A percentile compares a stretch with the other conserved stretches of the same genome.
phyloP scores from a whole-genome alignment of 2,113 vertebrate species.

The Rattus norvegicus region DNA sequence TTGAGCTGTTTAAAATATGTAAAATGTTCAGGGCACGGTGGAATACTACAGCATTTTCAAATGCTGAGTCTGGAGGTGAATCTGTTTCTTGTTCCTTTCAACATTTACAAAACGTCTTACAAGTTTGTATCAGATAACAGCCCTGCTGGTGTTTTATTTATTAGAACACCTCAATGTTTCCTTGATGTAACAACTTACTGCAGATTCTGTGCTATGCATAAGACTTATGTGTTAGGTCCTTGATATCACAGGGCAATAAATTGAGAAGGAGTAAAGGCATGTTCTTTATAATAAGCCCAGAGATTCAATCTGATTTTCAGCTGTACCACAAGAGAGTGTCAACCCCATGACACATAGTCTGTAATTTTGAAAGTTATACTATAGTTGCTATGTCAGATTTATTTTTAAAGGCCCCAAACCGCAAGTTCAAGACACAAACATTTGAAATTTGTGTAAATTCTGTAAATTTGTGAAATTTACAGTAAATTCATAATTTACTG shows the following conservation, averaged over 20 bases:
- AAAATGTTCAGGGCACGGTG: neutral
- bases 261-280: neutral
- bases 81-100: neutral
- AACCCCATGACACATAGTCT: neutral
- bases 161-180: neutral
- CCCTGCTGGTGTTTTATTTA: neutral
- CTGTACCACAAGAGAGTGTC: neutral
- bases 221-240: neutral
- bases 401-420: slow-evolving; percentile 42
- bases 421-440: neutral
- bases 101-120: neutral
- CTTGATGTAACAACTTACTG: neutral
- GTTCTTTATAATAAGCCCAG: slow-evolving; percentile 28
- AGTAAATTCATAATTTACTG: slow-evolving; percentile 14
- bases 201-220: neutral
- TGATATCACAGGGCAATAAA: slow-evolving; percentile 19
- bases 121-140: neutral
- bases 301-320: neutral
- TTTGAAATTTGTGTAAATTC: too few species aligned
- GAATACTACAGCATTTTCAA: slow-evolving; percentile 8
- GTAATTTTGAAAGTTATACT: slow-evolving; percentile 11
- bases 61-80: neutral
- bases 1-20: neutral
- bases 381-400: slow-evolving; percentile 6
- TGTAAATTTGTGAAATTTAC: too few species aligned